Percentiles rank a stretch among this genome's conserved stretches.
Conservation (phyloP, 2,113 vertebrate genomes). For the Eptesicus fuscus region DNA sequence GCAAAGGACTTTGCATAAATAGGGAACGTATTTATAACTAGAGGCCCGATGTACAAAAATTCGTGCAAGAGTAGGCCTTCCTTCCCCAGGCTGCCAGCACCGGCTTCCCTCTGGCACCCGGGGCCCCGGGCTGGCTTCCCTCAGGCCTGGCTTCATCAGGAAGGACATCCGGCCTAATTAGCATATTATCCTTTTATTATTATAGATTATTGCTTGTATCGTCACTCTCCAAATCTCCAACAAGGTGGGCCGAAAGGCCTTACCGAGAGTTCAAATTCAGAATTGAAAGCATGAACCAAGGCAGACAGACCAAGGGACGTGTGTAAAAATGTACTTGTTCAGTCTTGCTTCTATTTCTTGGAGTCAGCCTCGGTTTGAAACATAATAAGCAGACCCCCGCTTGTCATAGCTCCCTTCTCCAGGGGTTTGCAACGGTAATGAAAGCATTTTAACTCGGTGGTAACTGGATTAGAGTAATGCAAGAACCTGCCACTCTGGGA, state of each 20-base stretch:
- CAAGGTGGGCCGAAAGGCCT: not conserved
- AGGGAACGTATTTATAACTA: constrained; percentile 12
- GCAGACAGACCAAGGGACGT: not conserved
- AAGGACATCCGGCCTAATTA: too few relatives aligned
- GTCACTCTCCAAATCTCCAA: not conserved
- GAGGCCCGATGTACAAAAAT: too few relatives aligned
- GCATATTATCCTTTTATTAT: too few relatives aligned
- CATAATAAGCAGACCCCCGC: constrained; percentile 73
- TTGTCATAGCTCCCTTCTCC: constrained; percentile 74
- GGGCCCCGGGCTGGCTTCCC: too few relatives aligned
- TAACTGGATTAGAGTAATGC: constrained; percentile 71
- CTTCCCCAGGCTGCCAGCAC: too few relatives aligned
- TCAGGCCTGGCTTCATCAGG: too few relatives aligned
- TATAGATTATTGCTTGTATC: not conserved
- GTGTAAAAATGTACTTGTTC: not conserved
- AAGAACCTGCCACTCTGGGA: constrained; percentile 63
- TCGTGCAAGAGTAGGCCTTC: too few relatives aligned
- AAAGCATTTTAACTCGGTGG: constrained; percentile 71
- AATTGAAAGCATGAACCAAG: not conserved
- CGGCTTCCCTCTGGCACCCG: too few relatives aligned
- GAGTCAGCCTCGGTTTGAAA: constrained; percentile 64
- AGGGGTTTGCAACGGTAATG: constrained; percentile 72
- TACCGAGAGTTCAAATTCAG: not conserved
- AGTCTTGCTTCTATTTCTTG: constrained; percentile 9
- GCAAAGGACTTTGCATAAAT: not conserved